Evolutionary conservation across 2,113 vertebrate species (phyloP).

Genomic region (Baryphthengus martii): DNA sequence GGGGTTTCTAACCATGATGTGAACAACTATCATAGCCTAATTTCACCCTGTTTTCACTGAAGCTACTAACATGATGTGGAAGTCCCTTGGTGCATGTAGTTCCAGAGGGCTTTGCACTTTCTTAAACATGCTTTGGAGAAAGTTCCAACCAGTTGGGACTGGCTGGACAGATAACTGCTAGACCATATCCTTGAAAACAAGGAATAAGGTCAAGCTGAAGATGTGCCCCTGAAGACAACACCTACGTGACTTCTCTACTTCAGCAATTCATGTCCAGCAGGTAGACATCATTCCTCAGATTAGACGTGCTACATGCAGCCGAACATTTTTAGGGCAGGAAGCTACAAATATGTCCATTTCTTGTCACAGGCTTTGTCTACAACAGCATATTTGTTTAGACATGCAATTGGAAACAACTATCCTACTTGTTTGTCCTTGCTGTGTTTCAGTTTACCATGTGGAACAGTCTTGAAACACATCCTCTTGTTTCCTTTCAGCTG

Average conservation of each 20-base stretch:
- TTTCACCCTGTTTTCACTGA: not conserved
- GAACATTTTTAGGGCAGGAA: not conserved
- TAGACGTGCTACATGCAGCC: not conserved
- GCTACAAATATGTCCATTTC: not conserved
- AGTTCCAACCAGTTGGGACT: not conserved
- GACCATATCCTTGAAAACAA: not conserved
- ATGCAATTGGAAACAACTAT: not conserved
- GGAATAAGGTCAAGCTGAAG: not conserved
- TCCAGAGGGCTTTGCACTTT: not conserved
- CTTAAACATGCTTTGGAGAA: not conserved
- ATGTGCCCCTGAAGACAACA: not conserved
- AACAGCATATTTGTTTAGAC: not conserved
- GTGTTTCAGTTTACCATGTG: not conserved
- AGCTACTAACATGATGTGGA: not conserved
- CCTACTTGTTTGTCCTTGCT: not conserved
- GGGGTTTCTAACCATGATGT: not conserved
- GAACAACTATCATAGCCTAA: not conserved
- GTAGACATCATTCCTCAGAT: not conserved
- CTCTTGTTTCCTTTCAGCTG: not conserved
- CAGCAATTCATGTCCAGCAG: not conserved
- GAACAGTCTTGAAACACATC: not conserved
- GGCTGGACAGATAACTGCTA: not conserved
- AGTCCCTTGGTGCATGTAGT: not conserved
- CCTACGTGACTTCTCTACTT: not conserved
- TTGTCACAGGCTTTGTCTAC: not conserved